Percentiles rank a stretch among this genome's conserved stretches.
These are phyloP conservation scores for Cettia cetti DNA, from an alignment of 2,113 vertebrate genomes.

Conservation along the genomic window DNA sequence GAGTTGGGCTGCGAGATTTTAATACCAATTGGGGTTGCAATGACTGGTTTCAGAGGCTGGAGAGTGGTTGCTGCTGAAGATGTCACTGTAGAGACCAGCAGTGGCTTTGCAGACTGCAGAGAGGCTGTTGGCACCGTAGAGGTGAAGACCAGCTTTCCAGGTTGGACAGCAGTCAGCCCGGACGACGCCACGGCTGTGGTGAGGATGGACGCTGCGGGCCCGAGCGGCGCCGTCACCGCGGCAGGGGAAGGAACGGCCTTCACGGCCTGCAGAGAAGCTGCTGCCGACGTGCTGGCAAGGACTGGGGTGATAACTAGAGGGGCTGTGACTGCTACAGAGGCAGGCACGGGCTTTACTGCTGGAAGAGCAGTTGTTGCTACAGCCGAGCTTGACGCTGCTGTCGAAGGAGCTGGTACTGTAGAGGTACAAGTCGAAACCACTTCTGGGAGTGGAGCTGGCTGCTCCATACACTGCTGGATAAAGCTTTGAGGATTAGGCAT, in stretches of 20 bases:
- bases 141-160: constrained; percentile 39
- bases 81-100: neutral
- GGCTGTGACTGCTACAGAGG: neutral
- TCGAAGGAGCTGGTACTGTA: neutral
- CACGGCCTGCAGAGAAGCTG: neutral
- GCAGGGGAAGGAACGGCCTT: neutral
- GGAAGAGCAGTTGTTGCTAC: constrained; percentile 17
- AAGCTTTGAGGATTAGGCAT: constrained; percentile 87
- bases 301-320: constrained; percentile 33
- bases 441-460: constrained; percentile 48
- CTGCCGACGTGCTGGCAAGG: neutral
- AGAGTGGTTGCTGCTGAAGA: neutral
- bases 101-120: constrained; percentile 50
- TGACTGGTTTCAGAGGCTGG: constrained; percentile 27
- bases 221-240: neutral
- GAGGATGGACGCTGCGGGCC: neutral
- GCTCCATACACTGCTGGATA: constrained; percentile 85
- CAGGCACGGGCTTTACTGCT: neutral
- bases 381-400: neutral
- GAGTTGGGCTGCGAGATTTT: constrained; percentile 56
- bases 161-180: constrained; percentile 34
- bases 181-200: neutral
- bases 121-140: neutral
- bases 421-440: neutral
- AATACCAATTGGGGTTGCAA: constrained; percentile 51